Percentiles rank a stretch among this genome's conserved stretches.
Evolutionary conservation across 2,888 invertebrate species (phyloP).

Genomic region (Disparrhopalites patrizii): DNA sequence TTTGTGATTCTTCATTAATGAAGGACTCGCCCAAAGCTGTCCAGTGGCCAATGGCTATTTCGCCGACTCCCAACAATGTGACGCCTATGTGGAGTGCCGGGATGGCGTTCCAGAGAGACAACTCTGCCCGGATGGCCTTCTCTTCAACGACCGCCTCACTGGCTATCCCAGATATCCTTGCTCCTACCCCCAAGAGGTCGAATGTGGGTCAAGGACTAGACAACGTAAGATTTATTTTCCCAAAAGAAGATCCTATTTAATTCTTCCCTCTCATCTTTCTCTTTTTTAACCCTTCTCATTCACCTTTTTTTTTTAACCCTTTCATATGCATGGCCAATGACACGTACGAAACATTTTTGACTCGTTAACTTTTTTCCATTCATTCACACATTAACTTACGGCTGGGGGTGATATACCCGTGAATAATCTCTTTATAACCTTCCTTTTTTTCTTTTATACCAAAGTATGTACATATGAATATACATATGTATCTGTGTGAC

Average conservation of each 20-base stretch:
- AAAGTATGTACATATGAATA: too few species aligned
- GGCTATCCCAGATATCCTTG: constrained; percentile 61
- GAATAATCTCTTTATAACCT: too few species aligned
- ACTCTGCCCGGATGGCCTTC: constrained; percentile 74
- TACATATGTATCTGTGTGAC: too few species aligned
- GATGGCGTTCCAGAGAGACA: constrained; percentile 73
- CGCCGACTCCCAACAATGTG: constrained; percentile 64
- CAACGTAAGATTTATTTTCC: too few species aligned
- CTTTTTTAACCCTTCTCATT: too few species aligned
- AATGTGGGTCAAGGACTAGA: constrained; percentile 66
- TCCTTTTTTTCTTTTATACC: too few species aligned
- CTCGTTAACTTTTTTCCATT: too few species aligned
- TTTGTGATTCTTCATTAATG: not conserved
- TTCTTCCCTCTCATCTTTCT: too few species aligned
- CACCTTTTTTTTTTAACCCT: not conserved
- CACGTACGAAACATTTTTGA: not conserved
- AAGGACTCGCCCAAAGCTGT: constrained; percentile 52
- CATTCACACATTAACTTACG: too few species aligned
- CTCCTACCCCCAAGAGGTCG: constrained; percentile 76
- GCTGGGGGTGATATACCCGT: too few species aligned
- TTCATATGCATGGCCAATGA: not conserved
- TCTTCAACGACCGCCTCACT: constrained; percentile 66
- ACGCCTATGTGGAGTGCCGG: constrained; percentile 68
- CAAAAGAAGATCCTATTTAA: too few species aligned
- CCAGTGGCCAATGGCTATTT: constrained; percentile 67